These are phyloP conservation scores for Pedetes capensis DNA, from an alignment of 2,113 vertebrate species.

Conservation along the genomic window DNA sequence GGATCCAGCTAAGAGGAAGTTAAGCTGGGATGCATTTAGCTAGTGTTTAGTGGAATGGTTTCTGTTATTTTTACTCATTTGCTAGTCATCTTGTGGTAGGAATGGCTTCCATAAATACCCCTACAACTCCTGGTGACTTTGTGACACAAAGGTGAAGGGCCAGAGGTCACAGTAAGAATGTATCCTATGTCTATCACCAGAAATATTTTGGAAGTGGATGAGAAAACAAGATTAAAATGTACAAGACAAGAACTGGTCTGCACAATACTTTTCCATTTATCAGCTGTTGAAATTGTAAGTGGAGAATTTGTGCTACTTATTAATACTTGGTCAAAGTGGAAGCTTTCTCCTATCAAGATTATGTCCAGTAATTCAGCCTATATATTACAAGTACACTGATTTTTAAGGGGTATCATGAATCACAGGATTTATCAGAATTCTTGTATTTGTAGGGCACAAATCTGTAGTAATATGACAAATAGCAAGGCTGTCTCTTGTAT, in stretches of 20 bases:
- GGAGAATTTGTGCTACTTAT: neutral
- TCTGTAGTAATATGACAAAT: neutral
- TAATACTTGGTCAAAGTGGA: neutral
- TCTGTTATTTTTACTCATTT: neutral
- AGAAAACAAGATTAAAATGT: neutral
- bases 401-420: neutral
- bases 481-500: neutral
- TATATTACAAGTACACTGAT: neutral
- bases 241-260: neutral
- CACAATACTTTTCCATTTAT: neutral
- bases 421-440: conserved; percentile 4
- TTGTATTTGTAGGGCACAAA: neutral
- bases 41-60: neutral
- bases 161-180: neutral
- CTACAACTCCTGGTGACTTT: neutral
- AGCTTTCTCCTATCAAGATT: neutral
- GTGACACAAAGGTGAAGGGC: neutral
- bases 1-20: neutral
- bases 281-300: neutral
- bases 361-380: neutral
- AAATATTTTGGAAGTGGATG: neutral
- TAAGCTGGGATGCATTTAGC: neutral
- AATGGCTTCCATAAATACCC: neutral
- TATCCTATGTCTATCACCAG: neutral
- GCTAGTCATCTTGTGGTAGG: neutral